A percentile compares a stretch with the other conserved stretches of the same genome.
phyloP scores from a whole-genome alignment of 2,888 invertebrate genomes.

The Barypeithes pellucidus region DNA sequence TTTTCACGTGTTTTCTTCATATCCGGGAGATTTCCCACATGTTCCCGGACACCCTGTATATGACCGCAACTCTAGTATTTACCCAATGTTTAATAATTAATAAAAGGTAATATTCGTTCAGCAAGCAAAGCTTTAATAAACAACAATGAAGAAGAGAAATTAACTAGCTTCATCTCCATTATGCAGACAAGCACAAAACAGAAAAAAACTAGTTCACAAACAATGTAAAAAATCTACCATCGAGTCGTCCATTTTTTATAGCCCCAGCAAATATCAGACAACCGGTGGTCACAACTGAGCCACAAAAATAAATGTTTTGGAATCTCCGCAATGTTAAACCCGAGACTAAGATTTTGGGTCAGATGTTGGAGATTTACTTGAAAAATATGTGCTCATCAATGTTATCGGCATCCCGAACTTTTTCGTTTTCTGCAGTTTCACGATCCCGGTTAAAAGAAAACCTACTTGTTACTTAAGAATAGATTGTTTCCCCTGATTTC shows the following conservation, averaged over 20 bases:
- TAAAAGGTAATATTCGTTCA: too few species aligned
- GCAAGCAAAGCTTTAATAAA: too few species aligned
- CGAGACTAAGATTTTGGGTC: constrained; percentile 50
- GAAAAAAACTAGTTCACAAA: not conserved
- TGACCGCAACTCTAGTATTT: too few species aligned
- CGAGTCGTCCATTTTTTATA: constrained; percentile 6
- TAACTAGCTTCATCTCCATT: too few species aligned
- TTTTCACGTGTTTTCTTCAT: too few species aligned
- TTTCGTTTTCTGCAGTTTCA: constrained; percentile 44
- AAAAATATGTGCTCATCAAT: constrained; percentile 54
- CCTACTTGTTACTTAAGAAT: constrained; percentile 50
- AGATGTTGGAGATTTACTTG: constrained; percentile 53
- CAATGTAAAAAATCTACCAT: constrained; percentile 7
- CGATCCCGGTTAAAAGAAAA: constrained; percentile 29
- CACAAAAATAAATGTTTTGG: constrained; percentile 51
- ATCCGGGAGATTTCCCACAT: too few species aligned
- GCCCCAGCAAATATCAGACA: constrained; percentile 39
- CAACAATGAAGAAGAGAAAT: too few species aligned
- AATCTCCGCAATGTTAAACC: constrained; percentile 46
- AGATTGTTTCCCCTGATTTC: constrained; percentile 52
- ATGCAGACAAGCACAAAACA: not conserved
- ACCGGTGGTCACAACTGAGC: constrained; percentile 44
- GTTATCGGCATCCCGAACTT: constrained; percentile 52
- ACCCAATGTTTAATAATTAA: too few species aligned
- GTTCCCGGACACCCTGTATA: too few species aligned